Percentiles rank a stretch among this genome's conserved stretches.
phyloP scores from a whole-genome alignment of 2,113 vertebrate species.

The Sinocyclocheilus grahami region DNA sequence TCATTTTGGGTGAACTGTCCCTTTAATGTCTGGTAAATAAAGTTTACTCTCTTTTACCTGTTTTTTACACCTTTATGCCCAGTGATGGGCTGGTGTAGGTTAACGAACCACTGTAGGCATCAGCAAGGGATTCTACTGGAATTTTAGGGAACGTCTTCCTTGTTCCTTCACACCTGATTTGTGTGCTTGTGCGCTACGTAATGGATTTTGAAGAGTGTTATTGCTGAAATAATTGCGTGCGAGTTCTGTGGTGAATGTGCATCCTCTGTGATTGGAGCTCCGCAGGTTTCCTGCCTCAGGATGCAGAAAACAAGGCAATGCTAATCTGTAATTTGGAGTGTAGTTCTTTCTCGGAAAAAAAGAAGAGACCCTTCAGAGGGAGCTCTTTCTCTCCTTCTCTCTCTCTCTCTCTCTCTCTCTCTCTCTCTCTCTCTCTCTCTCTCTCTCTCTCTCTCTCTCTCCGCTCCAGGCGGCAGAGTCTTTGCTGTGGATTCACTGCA shows the following conservation, averaged over 20 bases:
- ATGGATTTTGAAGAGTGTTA: conserved; percentile 20
- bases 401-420: not conserved
- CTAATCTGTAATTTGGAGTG: conserved; percentile 71
- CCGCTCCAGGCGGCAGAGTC: conserved; percentile 74
- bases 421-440: too few species aligned
- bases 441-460: conserved; percentile 22
- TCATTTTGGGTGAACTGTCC: not conserved
- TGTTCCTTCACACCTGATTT: conserved; percentile 23
- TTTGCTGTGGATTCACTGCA: conserved; percentile 76
- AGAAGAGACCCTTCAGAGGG: conserved; percentile 70
- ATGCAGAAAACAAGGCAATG: conserved; percentile 62
- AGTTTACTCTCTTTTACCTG: conserved; percentile 61
- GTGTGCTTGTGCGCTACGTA: conserved; percentile 9
- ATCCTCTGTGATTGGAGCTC: conserved; percentile 59
- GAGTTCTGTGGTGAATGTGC: conserved; percentile 21
- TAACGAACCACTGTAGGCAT: not conserved
- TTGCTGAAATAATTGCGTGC: conserved; percentile 17
- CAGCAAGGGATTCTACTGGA: not conserved
- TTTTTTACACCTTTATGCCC: conserved; percentile 55
- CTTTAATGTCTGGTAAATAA: not conserved
- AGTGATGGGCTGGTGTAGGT: not conserved
- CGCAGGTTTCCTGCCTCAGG: conserved; percentile 45
- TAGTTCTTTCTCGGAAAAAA: conserved; percentile 63
- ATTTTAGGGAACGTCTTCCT: conserved; percentile 5
- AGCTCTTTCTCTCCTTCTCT: conserved; percentile 33